These are phyloP conservation scores for Bungarus multicinctus DNA, from an alignment of 2,113 vertebrate species.

Conservation along the genomic window DNA sequence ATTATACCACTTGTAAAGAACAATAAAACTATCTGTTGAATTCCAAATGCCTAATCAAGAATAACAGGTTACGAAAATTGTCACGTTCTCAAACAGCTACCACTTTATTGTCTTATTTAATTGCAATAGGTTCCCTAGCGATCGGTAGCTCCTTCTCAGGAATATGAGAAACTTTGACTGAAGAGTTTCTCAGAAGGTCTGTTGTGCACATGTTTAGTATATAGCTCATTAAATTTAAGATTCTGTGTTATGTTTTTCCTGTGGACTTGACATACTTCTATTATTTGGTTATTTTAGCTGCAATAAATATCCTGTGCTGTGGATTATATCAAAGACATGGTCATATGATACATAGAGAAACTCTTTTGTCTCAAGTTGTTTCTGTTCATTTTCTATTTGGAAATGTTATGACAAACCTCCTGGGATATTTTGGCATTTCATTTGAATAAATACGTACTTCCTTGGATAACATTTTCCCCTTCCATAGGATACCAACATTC, in stretches of 20 bases:
- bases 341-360: conserved; percentile 34
- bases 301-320: conserved; percentile 58
- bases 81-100: not conserved
- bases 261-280: conserved; percentile 24
- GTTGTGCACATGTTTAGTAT: not conserved
- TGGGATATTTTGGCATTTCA: conserved; percentile 51
- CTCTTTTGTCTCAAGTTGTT: conserved; percentile 14
- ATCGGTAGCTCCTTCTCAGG: not conserved
- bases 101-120: not conserved
- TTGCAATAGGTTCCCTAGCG: not conserved
- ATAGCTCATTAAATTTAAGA: not conserved
- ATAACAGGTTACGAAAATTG: not conserved
- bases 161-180: not conserved
- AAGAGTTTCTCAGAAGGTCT: not conserved
- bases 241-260: conserved; percentile 32
- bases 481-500: not conserved
- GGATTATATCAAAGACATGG: conserved; percentile 46
- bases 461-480: conserved; percentile 30
- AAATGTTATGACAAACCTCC: conserved; percentile 66
- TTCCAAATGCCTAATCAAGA: not conserved
- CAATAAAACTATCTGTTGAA: not conserved
- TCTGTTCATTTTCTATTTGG: conserved; percentile 54
- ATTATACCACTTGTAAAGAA: not conserved
- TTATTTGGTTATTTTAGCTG: conserved; percentile 31
- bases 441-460: conserved; percentile 37